These are phyloP conservation scores for Eretmochelys imbricata DNA, from an alignment of 2,113 vertebrate species.

Conservation along the genomic window DNA sequence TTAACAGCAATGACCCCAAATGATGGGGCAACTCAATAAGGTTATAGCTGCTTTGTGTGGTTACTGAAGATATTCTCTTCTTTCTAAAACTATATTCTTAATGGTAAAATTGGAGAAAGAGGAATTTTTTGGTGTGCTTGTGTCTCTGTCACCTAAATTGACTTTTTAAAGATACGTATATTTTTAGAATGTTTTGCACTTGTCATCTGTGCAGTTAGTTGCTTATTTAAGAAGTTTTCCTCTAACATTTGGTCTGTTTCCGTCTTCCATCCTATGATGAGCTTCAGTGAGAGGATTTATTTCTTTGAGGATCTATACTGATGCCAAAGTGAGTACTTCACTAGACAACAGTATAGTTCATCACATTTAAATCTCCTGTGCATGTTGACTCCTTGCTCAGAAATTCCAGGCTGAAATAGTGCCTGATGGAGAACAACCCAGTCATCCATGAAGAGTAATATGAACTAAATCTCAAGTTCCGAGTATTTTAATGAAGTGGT, in stretches of 20 bases:
- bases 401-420: constrained; percentile 13
- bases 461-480: constrained; percentile 50
- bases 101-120: not conserved
- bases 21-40: constrained; percentile 10
- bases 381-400: not conserved
- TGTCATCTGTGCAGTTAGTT: not conserved
- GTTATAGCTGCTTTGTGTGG: not conserved
- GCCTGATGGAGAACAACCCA: constrained; percentile 24
- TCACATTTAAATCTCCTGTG: not conserved
- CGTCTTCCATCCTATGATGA: not conserved
- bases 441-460: constrained; percentile 20
- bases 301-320: not conserved
- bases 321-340: not conserved
- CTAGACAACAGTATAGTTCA: not conserved
- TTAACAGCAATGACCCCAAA: not conserved
- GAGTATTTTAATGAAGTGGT: constrained; percentile 37
- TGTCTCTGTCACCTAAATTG: not conserved
- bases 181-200: not conserved
- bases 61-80: not conserved
- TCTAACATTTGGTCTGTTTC: not conserved
- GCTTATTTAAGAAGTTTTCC: not conserved
- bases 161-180: not conserved
- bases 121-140: not conserved
- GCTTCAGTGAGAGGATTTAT: not conserved
- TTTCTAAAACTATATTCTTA: not conserved